Evolutionary conservation across 2,797 vertebrate genomes (phyloP).

Genomic region (Artibeus lituratus): DNA sequence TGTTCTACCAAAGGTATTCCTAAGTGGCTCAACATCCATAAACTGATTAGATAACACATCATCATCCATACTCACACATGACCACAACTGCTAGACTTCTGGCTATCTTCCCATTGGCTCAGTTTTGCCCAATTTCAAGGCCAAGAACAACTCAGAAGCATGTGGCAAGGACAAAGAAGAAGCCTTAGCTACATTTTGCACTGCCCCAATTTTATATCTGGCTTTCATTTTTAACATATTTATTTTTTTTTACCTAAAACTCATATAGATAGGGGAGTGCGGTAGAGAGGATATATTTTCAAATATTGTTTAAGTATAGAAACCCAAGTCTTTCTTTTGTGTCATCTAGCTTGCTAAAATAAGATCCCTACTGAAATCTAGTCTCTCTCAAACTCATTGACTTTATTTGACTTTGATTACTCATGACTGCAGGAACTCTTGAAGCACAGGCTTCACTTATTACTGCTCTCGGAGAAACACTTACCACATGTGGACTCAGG

Average conservation of each 20-base stretch:
- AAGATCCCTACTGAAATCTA: background rate
- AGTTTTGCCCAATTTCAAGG: background rate
- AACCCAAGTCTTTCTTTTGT: background rate
- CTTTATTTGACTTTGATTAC: slow-evolving; percentile 28
- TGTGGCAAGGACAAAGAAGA: background rate
- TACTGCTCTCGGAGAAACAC: slow-evolving; percentile 15
- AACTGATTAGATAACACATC: background rate
- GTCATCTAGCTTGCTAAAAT: background rate
- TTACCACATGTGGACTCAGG: slow-evolving; percentile 30
- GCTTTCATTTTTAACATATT: slow-evolving; percentile 38
- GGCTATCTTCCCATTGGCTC: background rate
- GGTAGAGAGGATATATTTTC: background rate
- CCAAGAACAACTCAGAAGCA: background rate
- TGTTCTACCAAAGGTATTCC: background rate
- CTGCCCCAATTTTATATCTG: background rate
- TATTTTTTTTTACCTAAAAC: background rate
- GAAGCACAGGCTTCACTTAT: slow-evolving; percentile 35
- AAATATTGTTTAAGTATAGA: background rate
- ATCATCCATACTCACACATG: background rate
- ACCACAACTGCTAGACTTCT: background rate
- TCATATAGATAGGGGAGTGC: background rate
- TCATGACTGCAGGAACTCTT: background rate
- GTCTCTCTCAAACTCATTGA: background rate
- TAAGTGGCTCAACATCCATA: background rate
- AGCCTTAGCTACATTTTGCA: background rate